Evolutionary conservation across 1,140 invertebrate species (phyloP).

Genomic region (Homarus americanus): DNA sequence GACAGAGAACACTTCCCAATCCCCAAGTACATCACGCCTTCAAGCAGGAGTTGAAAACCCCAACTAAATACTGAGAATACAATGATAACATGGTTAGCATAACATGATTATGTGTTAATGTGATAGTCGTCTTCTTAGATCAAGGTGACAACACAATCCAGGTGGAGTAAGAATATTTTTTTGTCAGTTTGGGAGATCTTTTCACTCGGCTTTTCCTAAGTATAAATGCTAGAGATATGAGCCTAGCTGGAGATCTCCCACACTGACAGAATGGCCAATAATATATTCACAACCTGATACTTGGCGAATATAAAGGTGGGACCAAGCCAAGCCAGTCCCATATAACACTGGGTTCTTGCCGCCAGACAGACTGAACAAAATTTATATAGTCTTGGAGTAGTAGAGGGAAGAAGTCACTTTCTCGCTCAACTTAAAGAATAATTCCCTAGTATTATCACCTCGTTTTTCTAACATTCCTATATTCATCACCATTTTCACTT

Average conservation of each 20-base stretch:
- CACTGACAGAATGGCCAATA: neutral
- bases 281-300: slow-evolving; percentile 23
- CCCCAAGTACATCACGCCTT: neutral
- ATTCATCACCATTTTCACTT: neutral
- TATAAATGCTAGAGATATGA: neutral
- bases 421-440: neutral
- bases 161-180: neutral
- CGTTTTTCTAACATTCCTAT: neutral
- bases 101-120: neutral
- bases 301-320: neutral
- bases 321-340: slow-evolving; percentile 10
- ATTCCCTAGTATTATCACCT: neutral
- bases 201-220: neutral
- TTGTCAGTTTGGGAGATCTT: neutral
- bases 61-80: neutral
- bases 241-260: neutral
- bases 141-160: neutral
- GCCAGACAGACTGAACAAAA: neutral
- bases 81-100: neutral
- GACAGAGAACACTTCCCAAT: neutral
- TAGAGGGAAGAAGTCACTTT: slow-evolving; percentile 26
- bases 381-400: slow-evolving; percentile 23
- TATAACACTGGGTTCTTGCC: neutral
- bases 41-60: neutral
- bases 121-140: neutral